A percentile compares a stretch with the other conserved stretches of the same genome.
Evolutionary conservation across 2,113 vertebrate genomes (phyloP).

Genomic region (Anguilla japonica): DNA sequence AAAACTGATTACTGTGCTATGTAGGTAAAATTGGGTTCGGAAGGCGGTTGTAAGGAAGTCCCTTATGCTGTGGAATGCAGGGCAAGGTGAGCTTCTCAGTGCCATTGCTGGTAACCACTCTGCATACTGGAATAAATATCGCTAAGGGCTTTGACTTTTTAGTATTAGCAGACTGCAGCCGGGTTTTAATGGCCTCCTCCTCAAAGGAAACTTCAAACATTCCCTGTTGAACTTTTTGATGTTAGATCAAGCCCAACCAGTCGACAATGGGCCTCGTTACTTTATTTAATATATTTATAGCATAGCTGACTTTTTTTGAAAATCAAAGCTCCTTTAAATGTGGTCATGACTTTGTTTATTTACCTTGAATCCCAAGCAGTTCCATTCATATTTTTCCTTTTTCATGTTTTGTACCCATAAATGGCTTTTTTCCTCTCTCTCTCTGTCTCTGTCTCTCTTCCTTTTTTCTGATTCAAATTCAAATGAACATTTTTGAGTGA

Average conservation of each 20-base stretch:
- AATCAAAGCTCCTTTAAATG: conserved; percentile 47
- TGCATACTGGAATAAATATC: conserved; percentile 9
- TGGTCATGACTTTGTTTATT: conserved; percentile 55
- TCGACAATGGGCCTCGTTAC: not conserved
- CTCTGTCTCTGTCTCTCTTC: conserved; percentile 24
- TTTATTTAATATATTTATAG: not conserved
- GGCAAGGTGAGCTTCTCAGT: not conserved
- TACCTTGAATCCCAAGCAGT: conserved; percentile 53
- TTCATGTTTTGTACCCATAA: not conserved
- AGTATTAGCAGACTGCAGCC: not conserved
- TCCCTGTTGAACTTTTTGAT: not conserved
- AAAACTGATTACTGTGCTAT: not conserved
- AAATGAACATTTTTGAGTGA: not conserved
- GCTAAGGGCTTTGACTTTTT: not conserved
- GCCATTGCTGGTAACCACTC: not conserved
- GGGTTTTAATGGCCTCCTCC: not conserved
- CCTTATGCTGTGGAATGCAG: conserved; percentile 2
- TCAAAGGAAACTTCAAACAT: not conserved
- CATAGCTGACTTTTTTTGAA: not conserved
- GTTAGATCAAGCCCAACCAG: not conserved
- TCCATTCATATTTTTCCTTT: conserved; percentile 46
- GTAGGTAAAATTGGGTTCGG: not conserved
- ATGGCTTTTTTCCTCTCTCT: not conserved
- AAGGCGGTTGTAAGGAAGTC: not conserved
- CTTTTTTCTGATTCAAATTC: not conserved